phyloP scores from a whole-genome alignment of 1,140 invertebrate genomes.

The Sogatella furcifera region DNA sequence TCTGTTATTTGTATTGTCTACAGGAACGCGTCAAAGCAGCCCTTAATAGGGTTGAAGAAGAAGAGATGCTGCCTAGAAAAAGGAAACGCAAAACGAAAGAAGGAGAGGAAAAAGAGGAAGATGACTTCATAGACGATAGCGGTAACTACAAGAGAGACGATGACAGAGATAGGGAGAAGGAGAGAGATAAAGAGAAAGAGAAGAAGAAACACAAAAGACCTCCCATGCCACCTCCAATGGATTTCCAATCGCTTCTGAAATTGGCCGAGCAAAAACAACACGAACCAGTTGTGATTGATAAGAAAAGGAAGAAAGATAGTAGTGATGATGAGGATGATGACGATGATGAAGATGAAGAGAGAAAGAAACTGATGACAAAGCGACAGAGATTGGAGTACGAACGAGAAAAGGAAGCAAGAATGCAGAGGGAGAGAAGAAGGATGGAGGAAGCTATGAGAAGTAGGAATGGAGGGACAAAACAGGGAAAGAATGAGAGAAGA shows the following conservation, averaged over 20 bases:
- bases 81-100: constrained; percentile 45
- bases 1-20: constrained; percentile 1
- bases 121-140: constrained; percentile 25
- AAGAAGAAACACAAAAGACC: constrained; percentile 43
- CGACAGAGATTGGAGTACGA: constrained; percentile 64
- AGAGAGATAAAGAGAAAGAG: constrained; percentile 23
- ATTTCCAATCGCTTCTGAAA: constrained; percentile 61
- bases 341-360: constrained; percentile 31
- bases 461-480: no score
- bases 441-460: constrained; percentile 25
- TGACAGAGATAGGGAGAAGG: constrained; percentile 9
- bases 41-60: constrained; percentile 56
- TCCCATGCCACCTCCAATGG: constrained; percentile 54
- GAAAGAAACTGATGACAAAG: constrained; percentile 59
- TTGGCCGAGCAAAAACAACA: constrained; percentile 72
- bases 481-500: no score
- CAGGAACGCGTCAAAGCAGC: constrained; percentile 60
- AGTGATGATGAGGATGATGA: no score
- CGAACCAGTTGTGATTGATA: constrained; percentile 55
- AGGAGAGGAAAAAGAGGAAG: constrained; percentile 19
- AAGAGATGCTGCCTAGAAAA: constrained; percentile 53
- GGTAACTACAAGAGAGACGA: background rate
- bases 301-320: constrained; percentile 36
- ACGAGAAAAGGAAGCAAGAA: constrained; percentile 39
- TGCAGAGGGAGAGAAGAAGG: constrained; percentile 29